Evolutionary conservation across 1,140 invertebrate species (phyloP).

Genomic region (Tribolium madens): DNA sequence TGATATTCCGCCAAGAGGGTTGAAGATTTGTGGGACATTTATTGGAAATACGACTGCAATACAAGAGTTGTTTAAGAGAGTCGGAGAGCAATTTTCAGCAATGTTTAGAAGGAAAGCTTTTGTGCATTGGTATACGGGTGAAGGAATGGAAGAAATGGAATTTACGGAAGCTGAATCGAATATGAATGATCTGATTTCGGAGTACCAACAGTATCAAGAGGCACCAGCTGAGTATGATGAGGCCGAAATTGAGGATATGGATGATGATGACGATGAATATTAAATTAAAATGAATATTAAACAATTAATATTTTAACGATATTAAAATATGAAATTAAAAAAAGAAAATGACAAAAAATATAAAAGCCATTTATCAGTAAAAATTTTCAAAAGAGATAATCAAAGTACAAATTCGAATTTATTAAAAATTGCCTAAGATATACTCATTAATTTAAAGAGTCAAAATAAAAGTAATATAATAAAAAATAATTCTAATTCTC

Average conservation of each 20-base stretch:
- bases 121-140: constrained; percentile 79
- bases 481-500: no score
- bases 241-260: constrained; percentile 48
- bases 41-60: constrained; percentile 81
- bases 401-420: no score
- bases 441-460: no score
- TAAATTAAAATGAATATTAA: no score
- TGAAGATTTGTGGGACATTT: constrained; percentile 78
- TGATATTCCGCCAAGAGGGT: constrained; percentile 78
- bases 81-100: constrained; percentile 81
- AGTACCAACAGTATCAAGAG: constrained; percentile 87
- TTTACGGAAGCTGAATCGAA: constrained; percentile 82
- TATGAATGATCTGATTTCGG: constrained; percentile 85
- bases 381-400: no score
- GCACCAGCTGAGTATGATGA: constrained; percentile 63
- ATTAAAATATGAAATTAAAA: not conserved
- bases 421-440: no score
- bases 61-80: constrained; percentile 83
- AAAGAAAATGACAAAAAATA: no score
- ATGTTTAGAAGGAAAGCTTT: constrained; percentile 82
- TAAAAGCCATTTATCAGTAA: no score
- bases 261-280: constrained; percentile 40
- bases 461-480: no score
- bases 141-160: constrained; percentile 86
- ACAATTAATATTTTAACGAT: not conserved